phyloP scores from a whole-genome alignment of 2,888 invertebrate species.

The Clitarchus hookeri region DNA sequence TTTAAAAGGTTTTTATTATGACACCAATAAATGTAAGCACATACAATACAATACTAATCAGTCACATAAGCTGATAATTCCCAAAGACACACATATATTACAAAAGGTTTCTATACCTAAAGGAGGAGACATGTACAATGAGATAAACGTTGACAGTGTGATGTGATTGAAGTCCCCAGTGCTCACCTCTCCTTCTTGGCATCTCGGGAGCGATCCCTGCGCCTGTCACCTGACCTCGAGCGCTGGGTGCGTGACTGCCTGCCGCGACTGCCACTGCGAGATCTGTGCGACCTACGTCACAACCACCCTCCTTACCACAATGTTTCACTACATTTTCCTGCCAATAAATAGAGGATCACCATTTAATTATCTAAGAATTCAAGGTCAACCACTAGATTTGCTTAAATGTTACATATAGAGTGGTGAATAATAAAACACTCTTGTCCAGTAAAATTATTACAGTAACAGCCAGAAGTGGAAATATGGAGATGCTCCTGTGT shows the following conservation, averaged over 20 bases:
- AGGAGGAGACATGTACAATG: constrained; percentile 5
- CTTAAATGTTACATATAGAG: no score
- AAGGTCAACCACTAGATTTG: no score
- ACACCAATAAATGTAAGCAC: background rate
- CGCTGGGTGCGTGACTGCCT: constrained; percentile 46
- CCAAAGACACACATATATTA: background rate
- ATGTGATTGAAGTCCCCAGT: background rate
- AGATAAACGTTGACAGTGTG: background rate
- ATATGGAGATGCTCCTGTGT: background rate
- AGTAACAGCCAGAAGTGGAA: no score
- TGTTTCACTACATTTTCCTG: no score
- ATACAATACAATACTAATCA: background rate
- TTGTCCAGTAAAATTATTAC: no score
- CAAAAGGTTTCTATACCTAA: background rate
- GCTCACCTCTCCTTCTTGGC: constrained; percentile 36
- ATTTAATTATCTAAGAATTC: no score
- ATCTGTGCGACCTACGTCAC: constrained; percentile 44
- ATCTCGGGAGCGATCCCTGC: constrained; percentile 39
- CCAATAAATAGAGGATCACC: no score
- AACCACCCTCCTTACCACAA: background rate
- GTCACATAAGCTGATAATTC: background rate
- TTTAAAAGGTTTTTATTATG: background rate
- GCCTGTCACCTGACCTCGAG: constrained; percentile 47
- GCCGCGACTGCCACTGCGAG: constrained; percentile 47
- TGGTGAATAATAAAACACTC: no score